Evolutionary conservation across 2,888 invertebrate genomes (phyloP).

Genomic region (Nomada goodeniana): DNA sequence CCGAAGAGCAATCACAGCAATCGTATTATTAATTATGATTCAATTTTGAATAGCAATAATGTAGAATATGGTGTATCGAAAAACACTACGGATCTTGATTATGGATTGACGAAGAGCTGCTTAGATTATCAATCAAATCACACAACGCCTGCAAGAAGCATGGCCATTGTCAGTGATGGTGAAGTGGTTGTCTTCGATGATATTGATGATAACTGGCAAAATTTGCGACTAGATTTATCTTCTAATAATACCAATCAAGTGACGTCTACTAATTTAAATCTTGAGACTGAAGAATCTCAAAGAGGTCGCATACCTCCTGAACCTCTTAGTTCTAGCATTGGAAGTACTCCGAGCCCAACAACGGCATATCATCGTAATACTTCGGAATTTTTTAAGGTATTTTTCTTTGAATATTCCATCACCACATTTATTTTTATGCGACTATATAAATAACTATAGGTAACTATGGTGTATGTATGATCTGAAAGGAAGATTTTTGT

Average conservation of each 20-base stretch:
- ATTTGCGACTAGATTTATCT: slow-evolving; percentile 82
- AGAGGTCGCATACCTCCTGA: slow-evolving; percentile 80
- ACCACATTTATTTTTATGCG: neutral
- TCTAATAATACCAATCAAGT: slow-evolving; percentile 75
- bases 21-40: slow-evolving; percentile 81
- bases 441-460: neutral
- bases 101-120: slow-evolving; percentile 82
- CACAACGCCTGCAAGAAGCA: slow-evolving; percentile 82
- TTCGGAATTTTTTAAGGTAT: slow-evolving; percentile 85
- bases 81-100: slow-evolving; percentile 82
- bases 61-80: slow-evolving; percentile 82
- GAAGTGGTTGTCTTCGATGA: slow-evolving; percentile 95
- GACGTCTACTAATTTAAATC: slow-evolving; percentile 71
- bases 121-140: slow-evolving; percentile 83
- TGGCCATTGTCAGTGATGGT: slow-evolving; percentile 88
- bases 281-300: slow-evolving; percentile 76
- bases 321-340: slow-evolving; percentile 81
- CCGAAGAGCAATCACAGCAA: slow-evolving; percentile 80
- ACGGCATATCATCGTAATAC: slow-evolving; percentile 83
- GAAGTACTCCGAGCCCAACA: slow-evolving; percentile 82
- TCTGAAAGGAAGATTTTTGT: neutral
- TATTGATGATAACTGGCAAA: slow-evolving; percentile 93
- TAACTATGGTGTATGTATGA: neutral
- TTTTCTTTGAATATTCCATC: neutral
- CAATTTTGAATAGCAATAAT: slow-evolving; percentile 83